These are phyloP conservation scores for Leptothorax acervorum DNA, from an alignment of 2,888 invertebrate species.

Conservation along the genomic window DNA sequence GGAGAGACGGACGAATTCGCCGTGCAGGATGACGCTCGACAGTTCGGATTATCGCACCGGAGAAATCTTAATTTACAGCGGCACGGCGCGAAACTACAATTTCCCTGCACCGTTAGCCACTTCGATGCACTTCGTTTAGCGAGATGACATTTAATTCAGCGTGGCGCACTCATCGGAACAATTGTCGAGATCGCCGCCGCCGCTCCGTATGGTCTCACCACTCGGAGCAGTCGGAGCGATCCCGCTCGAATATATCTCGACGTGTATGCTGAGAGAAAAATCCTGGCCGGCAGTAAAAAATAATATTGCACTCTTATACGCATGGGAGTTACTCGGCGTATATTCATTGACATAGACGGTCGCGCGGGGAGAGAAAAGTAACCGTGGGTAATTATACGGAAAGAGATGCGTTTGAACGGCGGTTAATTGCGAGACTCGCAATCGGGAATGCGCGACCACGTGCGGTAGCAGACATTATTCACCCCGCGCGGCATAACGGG, in stretches of 20 bases:
- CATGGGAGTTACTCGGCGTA: slow-evolving; percentile 16
- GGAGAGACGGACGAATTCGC: slow-evolving; percentile 53
- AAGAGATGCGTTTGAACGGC: slow-evolving; percentile 35
- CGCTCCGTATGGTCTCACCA: neutral
- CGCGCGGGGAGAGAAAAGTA: slow-evolving; percentile 14
- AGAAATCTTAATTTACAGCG: slow-evolving; percentile 71
- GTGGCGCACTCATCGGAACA: slow-evolving; percentile 18
- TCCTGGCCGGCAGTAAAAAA: neutral
- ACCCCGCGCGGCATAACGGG: slow-evolving; percentile 40
- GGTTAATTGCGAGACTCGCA: slow-evolving; percentile 44
- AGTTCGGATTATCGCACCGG: slow-evolving; percentile 41
- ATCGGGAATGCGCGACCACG: slow-evolving; percentile 42
- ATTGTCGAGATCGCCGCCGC: neutral
- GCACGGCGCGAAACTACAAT: slow-evolving; percentile 40
- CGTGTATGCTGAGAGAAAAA: slow-evolving; percentile 2
- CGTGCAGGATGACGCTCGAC: slow-evolving; percentile 53
- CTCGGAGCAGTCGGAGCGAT: neutral
- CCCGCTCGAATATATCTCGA: slow-evolving; percentile 39
- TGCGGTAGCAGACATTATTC: slow-evolving; percentile 53
- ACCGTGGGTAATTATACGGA: slow-evolving; percentile 12
- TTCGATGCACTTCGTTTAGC: slow-evolving; percentile 64
- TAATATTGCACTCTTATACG: neutral
- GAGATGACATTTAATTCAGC: slow-evolving; percentile 63
- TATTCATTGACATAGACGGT: slow-evolving; percentile 40
- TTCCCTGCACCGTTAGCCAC: slow-evolving; percentile 66